Conservation (phyloP, 2,113 vertebrate genomes). For the Pungitius pungitius region DNA sequence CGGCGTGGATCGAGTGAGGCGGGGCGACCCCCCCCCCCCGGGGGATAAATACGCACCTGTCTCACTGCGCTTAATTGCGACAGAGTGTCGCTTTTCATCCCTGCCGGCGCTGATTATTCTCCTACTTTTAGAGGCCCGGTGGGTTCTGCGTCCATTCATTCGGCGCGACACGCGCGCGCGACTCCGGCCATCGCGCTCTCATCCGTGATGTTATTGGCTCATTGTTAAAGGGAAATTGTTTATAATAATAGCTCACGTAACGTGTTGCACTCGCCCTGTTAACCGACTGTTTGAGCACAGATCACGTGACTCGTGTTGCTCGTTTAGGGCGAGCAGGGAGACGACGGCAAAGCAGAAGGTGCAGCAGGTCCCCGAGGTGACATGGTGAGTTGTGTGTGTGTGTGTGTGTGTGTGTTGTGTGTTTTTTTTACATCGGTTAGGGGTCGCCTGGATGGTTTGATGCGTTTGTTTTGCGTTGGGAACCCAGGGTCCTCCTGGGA, state of each 20-base stretch:
- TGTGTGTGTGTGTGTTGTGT: too few relatives aligned
- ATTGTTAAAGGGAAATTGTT: constrained; percentile 39
- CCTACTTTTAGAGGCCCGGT: constrained; percentile 4
- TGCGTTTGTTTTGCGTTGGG: constrained; percentile 25
- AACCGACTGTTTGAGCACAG: constrained; percentile 38
- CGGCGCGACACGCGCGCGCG: constrained; percentile 45
- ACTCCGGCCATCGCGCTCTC: constrained; percentile 34
- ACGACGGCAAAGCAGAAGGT: constrained; percentile 91
- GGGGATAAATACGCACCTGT: constrained; percentile 15
- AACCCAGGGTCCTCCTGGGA: constrained; percentile 86
- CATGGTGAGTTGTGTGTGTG: constrained; percentile 95
- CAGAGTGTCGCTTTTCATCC: background rate
- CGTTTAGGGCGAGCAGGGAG: constrained; percentile 91
- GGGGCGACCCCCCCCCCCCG: constrained; percentile 11
- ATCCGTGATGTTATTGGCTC: constrained; percentile 31
- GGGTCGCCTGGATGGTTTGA: background rate
- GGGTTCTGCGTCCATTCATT: constrained; percentile 22
- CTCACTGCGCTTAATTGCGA: constrained; percentile 8
- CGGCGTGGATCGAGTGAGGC: constrained; percentile 16
- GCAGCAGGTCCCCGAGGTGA: constrained; percentile 90
- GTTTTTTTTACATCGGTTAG: background rate
- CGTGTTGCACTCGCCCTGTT: constrained; percentile 28
- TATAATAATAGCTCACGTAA: constrained; percentile 58
- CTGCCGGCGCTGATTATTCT: constrained; percentile 21
- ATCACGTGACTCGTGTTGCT: constrained; percentile 8